A percentile compares a stretch with the other conserved stretches of the same genome.
phyloP scores from a whole-genome alignment of 2,888 invertebrate species.

The Rhagium mordax region DNA sequence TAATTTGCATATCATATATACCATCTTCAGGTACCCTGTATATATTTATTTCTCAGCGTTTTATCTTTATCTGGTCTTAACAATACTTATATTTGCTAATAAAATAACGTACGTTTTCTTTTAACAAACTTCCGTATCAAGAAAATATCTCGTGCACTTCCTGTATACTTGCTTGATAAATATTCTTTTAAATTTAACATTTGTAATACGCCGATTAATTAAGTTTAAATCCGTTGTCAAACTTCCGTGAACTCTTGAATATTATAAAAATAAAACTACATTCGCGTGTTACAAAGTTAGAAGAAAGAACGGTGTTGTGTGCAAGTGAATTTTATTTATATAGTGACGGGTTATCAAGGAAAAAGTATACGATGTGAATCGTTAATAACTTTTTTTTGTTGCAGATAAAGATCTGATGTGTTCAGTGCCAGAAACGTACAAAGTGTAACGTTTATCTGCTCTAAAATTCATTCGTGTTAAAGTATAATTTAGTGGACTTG shows the following conservation, averaged over 20 bases:
- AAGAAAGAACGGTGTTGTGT: constrained; percentile 18
- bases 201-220: constrained; percentile 20
- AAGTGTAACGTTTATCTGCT: neutral
- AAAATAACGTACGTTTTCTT: neutral
- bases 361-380: constrained; percentile 17
- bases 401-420: neutral
- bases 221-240: constrained; percentile 2
- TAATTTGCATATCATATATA: no score
- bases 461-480: neutral
- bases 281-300: constrained; percentile 15
- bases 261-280: constrained; percentile 5
- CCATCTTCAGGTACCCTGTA: no score
- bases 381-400: constrained; percentile 6
- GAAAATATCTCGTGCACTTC: constrained; percentile 3
- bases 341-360: constrained; percentile 15
- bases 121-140: neutral
- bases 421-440: neutral
- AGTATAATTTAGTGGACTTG: neutral
- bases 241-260: constrained; percentile 14
- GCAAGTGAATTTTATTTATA: constrained; percentile 4
- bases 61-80: neutral
- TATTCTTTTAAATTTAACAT: constrained; percentile 18
- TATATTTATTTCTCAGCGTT: no score
- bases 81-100: neutral
- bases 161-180: constrained; percentile 22